phyloP scores from a whole-genome alignment of 2,888 invertebrate genomes.

The Hypomecis atomaria region DNA sequence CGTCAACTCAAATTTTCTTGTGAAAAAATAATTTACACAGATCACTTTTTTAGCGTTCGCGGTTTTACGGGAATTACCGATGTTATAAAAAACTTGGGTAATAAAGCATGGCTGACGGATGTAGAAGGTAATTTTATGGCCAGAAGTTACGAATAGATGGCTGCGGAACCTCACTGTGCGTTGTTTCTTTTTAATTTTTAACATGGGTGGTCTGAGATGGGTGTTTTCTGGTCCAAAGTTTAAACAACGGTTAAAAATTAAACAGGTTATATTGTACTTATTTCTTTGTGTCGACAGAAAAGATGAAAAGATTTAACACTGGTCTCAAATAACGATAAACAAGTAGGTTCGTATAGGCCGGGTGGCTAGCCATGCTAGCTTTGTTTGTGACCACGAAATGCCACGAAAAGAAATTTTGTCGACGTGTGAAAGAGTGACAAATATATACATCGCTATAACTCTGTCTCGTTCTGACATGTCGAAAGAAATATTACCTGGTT shows the following conservation, averaged over 20 bases:
- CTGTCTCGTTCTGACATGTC: too few species aligned
- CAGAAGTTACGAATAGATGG: slow-evolving; percentile 7
- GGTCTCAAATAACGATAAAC: too few species aligned
- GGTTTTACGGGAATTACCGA: slow-evolving; percentile 24
- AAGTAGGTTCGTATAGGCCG: too few species aligned
- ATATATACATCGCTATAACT: too few species aligned
- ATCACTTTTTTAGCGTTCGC: slow-evolving; percentile 37
- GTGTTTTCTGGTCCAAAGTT: not conserved
- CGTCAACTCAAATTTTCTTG: slow-evolving; percentile 39
- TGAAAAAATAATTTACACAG: slow-evolving; percentile 45
- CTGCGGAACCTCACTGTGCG: slow-evolving; percentile 6
- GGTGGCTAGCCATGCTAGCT: too few species aligned
- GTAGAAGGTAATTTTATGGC: slow-evolving; percentile 19
- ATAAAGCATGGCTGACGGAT: slow-evolving; percentile 24
- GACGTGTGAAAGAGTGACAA: too few species aligned
- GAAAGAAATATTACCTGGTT: too few species aligned
- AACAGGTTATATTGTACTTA: too few species aligned
- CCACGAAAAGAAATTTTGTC: too few species aligned
- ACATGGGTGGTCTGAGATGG: slow-evolving; percentile 7
- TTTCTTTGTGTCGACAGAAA: too few species aligned
- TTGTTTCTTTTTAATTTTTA: slow-evolving; percentile 14
- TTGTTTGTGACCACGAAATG: too few species aligned
- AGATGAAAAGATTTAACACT: too few species aligned
- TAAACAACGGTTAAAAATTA: not conserved
- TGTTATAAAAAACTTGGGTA: slow-evolving; percentile 30